These are phyloP conservation scores for Danaus melanippus DNA, from an alignment of 1,140 invertebrate genomes.

Conservation along the genomic window DNA sequence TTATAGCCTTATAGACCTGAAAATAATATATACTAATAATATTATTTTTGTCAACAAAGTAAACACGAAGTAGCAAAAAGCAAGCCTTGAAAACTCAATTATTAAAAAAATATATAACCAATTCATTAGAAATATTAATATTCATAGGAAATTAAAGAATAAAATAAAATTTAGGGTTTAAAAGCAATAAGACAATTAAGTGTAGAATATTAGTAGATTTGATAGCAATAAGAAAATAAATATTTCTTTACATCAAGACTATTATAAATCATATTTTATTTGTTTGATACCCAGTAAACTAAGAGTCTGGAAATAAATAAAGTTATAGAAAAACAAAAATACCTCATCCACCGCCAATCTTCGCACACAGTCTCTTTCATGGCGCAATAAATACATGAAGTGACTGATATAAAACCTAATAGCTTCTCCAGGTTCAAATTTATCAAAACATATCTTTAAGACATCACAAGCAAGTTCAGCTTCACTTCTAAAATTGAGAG, in stretches of 20 bases:
- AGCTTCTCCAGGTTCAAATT: conserved; percentile 68
- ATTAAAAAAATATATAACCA: no score
- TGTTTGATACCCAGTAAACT: no score
- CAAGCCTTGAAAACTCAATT: no score
- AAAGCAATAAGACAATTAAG: no score
- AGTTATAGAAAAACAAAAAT: conserved; percentile 9
- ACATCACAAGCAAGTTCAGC: conserved; percentile 74
- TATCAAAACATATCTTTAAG: conserved; percentile 72
- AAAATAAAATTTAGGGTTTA: no score
- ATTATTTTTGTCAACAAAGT: not conserved
- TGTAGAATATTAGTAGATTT: no score
- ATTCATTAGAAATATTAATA: no score
- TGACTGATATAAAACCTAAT: conserved; percentile 61
- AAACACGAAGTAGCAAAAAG: not conserved
- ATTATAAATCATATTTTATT: no score
- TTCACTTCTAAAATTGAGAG: conserved; percentile 56
- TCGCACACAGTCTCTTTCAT: conserved; percentile 70
- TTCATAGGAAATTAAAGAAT: no score
- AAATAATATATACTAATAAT: conserved; percentile 16
- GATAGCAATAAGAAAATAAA: no score
- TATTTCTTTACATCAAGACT: no score
- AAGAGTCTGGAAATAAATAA: no score
- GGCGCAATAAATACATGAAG: conserved; percentile 71
- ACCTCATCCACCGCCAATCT: conserved; percentile 72
- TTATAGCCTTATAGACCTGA: conserved; percentile 56